These are phyloP conservation scores for Emys orbicularis DNA, from an alignment of 2,797 vertebrate species.

Conservation along the genomic window DNA sequence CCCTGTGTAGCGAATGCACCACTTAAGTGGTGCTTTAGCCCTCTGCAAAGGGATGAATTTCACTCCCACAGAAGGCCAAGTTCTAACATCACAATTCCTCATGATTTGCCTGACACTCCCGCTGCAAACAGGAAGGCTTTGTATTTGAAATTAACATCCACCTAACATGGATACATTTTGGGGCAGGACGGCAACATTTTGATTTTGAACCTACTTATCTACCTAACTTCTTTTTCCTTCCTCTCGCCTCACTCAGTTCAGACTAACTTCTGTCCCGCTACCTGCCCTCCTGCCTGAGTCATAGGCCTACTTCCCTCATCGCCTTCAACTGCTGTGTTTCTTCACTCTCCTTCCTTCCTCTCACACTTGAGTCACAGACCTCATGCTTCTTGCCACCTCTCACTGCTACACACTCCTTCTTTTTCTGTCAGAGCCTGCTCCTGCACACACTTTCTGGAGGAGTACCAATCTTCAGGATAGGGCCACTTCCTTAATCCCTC, in stretches of 20 bases:
- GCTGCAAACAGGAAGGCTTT: not conserved
- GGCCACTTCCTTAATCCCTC: not conserved
- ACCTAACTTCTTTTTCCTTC: conserved; percentile 33
- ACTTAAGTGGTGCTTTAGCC: not conserved
- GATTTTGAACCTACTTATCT: not conserved
- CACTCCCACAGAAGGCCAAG: not conserved
- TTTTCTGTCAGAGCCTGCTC: conserved; percentile 31
- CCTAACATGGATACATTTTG: not conserved
- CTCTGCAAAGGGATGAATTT: not conserved
- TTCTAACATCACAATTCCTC: not conserved
- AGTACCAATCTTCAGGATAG: not conserved
- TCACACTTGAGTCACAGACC: conserved; percentile 56
- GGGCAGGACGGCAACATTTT: not conserved
- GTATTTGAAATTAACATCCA: not conserved
- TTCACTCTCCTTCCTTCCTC: conserved; percentile 70
- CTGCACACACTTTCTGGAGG: not conserved
- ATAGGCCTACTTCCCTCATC: conserved; percentile 54
- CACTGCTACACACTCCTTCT: conserved; percentile 37
- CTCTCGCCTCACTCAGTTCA: not conserved
- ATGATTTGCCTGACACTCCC: not conserved
- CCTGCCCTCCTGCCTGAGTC: conserved; percentile 59
- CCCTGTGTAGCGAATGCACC: not conserved
- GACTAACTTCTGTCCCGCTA: not conserved
- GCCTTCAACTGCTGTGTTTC: conserved; percentile 63
- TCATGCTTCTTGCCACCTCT: conserved; percentile 50